phyloP scores from a whole-genome alignment of 1,140 invertebrate genomes.

The Lanistes nyassanus region DNA sequence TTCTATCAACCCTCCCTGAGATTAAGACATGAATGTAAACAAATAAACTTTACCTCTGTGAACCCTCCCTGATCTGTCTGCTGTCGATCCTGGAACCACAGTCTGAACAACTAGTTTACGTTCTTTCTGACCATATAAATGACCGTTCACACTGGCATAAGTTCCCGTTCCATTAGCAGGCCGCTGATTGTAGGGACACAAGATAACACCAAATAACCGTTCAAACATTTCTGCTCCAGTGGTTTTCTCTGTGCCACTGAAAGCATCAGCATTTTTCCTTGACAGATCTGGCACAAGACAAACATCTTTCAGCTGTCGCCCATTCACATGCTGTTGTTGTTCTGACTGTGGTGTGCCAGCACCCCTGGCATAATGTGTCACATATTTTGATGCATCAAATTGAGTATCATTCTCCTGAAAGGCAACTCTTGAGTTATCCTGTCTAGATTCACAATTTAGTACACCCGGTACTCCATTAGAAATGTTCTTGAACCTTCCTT shows the following conservation, averaged over 20 bases:
- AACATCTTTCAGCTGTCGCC: conserved; percentile 37
- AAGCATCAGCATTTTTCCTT: conserved; percentile 18
- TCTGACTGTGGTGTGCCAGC: too few species aligned
- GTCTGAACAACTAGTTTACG: conserved; percentile 43
- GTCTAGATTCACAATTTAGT: not conserved
- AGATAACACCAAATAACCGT: conserved; percentile 43
- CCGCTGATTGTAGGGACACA: conserved; percentile 45
- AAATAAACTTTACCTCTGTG: conserved; percentile 39
- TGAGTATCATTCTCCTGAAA: not conserved
- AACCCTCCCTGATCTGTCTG: conserved; percentile 37
- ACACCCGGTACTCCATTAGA: not conserved
- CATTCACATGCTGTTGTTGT: conserved; percentile 27
- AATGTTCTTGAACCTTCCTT: not conserved
- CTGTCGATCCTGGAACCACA: conserved; percentile 37
- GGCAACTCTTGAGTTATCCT: conserved; percentile 12
- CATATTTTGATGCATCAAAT: too few species aligned
- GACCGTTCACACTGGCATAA: not conserved
- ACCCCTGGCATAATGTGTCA: too few species aligned
- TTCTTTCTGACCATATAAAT: not conserved
- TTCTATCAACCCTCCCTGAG: not conserved
- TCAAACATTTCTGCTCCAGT: conserved; percentile 41
- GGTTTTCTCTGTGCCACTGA: not conserved
- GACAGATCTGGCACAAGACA: conserved; percentile 35
- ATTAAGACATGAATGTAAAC: not conserved
- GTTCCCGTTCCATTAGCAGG: not conserved